These are phyloP conservation scores for Vannuccia rotundouncinata DNA, from an alignment of 2,888 invertebrate species.

Conservation along the genomic window DNA sequence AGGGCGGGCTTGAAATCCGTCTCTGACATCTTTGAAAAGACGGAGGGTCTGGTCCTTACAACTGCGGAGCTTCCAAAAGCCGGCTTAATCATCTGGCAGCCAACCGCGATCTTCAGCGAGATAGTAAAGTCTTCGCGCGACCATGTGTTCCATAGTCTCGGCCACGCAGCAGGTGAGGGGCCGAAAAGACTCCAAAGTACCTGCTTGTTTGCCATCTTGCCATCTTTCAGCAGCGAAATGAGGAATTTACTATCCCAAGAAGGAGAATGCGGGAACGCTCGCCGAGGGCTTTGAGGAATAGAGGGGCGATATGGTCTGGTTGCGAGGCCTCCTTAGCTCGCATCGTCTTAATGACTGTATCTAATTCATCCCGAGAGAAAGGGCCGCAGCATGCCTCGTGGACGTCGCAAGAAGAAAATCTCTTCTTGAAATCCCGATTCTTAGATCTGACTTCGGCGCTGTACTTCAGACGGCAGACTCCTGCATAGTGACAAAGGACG, in stretches of 20 bases:
- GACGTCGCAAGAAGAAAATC: not conserved
- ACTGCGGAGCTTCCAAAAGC: not conserved
- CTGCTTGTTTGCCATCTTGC: not conserved
- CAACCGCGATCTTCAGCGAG: not conserved
- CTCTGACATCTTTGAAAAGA: not conserved
- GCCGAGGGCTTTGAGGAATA: not conserved
- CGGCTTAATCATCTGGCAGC: not conserved
- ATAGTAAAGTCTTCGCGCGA: not conserved
- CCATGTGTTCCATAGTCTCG: slow-evolving; percentile 15
- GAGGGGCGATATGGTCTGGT: not conserved
- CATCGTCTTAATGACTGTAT: not conserved
- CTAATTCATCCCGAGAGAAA: not conserved
- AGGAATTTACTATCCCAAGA: not conserved
- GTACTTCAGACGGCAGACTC: not conserved
- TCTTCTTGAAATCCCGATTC: not conserved
- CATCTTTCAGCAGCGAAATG: not conserved
- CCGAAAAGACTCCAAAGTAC: not conserved
- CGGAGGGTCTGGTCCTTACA: slow-evolving; percentile 3
- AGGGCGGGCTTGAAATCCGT: not conserved
- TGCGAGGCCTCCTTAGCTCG: not conserved
- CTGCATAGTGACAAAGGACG: not conserved
- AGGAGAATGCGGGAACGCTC: not conserved
- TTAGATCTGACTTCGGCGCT: not conserved
- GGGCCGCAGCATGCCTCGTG: not conserved
- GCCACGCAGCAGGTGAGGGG: not conserved